Percentiles rank a stretch among this genome's conserved stretches.
Conservation (phyloP, 2,113 vertebrate genomes). For the Hippocampus mohnikei region DNA sequence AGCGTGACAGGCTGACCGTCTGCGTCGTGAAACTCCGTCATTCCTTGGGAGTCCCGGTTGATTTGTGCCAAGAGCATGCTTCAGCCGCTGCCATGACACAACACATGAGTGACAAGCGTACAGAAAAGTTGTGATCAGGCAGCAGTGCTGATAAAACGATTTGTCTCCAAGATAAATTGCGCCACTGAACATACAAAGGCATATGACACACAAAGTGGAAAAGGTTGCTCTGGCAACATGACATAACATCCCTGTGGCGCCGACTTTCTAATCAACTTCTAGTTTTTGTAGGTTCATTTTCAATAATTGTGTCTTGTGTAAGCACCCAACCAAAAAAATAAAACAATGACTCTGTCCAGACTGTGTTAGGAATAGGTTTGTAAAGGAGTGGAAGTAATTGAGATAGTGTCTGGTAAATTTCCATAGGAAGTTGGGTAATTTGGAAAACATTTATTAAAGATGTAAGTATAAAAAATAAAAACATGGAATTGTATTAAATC, state of each 20-base stretch:
- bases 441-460: not conserved
- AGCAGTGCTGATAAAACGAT: not conserved
- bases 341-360: too few species aligned
- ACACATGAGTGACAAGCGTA: not conserved
- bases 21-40: conserved; percentile 93
- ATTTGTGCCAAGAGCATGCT: conserved; percentile 98
- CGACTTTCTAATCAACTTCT: not conserved
- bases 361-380: too few species aligned
- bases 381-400: too few species aligned
- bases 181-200: not conserved
- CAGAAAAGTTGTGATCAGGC: not conserved
- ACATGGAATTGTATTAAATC: not conserved
- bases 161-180: not conserved
- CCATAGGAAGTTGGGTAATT: too few species aligned
- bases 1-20: conserved; percentile 94
- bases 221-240: not conserved
- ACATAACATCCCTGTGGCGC: not conserved
- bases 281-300: not conserved
- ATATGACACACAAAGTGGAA: not conserved
- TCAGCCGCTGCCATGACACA: conserved; percentile 63
- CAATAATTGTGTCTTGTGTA: not conserved
- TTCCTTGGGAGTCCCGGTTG: conserved; percentile 95
- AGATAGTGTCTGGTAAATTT: too few species aligned
- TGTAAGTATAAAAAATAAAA: not conserved
- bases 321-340: too few species aligned